Conservation (phyloP, 2,797 vertebrate genomes). For the Podarcis siculus region DNA sequence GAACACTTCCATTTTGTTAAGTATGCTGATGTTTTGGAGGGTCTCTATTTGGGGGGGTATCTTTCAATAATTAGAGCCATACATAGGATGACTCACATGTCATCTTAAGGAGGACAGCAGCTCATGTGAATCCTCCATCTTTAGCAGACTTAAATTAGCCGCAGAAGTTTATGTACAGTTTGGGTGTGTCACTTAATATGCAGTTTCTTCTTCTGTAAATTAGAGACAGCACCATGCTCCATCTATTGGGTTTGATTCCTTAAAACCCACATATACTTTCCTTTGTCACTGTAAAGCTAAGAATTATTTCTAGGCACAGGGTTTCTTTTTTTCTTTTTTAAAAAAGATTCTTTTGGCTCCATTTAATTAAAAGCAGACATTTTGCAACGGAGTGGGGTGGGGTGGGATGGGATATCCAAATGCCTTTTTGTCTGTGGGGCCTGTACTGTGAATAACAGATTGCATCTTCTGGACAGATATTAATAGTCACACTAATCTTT, state of each 20-base stretch:
- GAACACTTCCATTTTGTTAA: not conserved
- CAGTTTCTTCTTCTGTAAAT: not conserved
- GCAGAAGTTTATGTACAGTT: conserved; percentile 15
- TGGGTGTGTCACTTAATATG: not conserved
- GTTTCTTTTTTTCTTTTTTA: conserved; percentile 16
- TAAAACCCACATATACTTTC: conserved; percentile 3
- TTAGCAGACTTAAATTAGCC: conserved; percentile 5
- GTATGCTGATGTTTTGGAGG: not conserved
- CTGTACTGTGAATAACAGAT: not conserved
- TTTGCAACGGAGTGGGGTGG: not conserved
- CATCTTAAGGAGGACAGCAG: not conserved
- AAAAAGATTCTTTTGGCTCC: conserved; percentile 28
- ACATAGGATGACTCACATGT: conserved; percentile 1
- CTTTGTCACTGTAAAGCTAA: conserved; percentile 21
- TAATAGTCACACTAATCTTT: not conserved
- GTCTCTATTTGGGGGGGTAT: not conserved
- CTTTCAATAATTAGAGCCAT: not conserved
- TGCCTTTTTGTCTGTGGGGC: not conserved
- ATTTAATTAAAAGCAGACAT: conserved; percentile 48
- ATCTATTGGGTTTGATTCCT: not conserved
- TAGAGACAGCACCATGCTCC: not conserved
- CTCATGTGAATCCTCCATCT: not conserved
- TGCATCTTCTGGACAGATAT: not conserved
- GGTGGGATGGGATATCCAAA: not conserved
- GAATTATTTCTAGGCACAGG: not conserved